Base-by-base conservation (phyloP, 2,888 invertebrate genomes). In the Pyrgus malvae region DNA sequence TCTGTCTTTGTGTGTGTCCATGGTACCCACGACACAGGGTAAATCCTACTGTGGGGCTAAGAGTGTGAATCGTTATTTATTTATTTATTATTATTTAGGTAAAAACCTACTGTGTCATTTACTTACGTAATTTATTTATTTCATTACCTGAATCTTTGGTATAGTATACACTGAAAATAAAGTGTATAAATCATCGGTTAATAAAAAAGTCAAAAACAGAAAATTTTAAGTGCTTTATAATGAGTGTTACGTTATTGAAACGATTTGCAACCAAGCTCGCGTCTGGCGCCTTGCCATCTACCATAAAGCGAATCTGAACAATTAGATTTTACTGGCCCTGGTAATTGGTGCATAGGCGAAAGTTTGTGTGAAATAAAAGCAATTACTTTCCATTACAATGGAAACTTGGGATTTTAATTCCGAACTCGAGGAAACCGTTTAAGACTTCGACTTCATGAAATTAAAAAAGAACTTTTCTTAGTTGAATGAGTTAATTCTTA, bases 251-350 rank as follows among this genome's bases (percentile, higher is more conserved):
- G 42, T 42, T 25, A 50, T 50, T 42, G 42, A 40, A 50, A 50
- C 33, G 50, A 50, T 19, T 50, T 23, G 42, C 33, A 42, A 42
- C 50, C 42, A 42, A 50, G 17, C 33, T 50, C 16, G 14, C 14
- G 4, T 23, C 40, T 50, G 50, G 63, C 62, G 35, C 25, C n/a
- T 42, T 58, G 63, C 63, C 63, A 63, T 60, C 46, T 51, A 38
- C 41, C 51, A 50, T 61, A 58, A 58, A 63, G 60, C 64, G 59
- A 58, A 63, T 60, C 59, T 59, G 48, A 58, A 51, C 61, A 56
- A 61, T 64, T 59, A 64, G 61, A 49, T 59, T 59, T 64, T 58
- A 62, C 49, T 58, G 54, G 57, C 53, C 56, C 55, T 31, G 40
- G 59, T 55, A 64, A 59, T 58, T 45, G 61, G 59, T 46, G 53